Evolutionary conservation across 1,140 invertebrate genomes (phyloP), one percentile per base, ranked within the genome.

Genomic region (Archivesica marissinica): DNA sequence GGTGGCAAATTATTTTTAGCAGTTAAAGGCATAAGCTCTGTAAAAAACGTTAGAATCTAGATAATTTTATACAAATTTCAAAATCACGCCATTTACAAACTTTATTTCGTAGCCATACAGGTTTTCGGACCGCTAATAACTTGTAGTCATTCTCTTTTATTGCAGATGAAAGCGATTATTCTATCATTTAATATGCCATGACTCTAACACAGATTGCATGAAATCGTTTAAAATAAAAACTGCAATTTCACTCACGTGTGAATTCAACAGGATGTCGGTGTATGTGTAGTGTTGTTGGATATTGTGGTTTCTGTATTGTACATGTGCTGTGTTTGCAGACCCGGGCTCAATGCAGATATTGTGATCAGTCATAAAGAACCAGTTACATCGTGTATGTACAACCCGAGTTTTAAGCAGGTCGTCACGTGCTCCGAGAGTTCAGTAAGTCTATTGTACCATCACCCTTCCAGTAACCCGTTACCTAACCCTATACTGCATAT

Each of bases 321-420:
- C 17, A 15, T 2, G 3, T 11, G 11, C 23, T 56, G n/a, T 86
- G 35, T 56, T 78, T 89, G 23, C 88, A 94, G 93, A 86, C 88
- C 92, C 17, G 75, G 86, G 33, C 79, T 92, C 23, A 91, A 93
- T 86, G 89, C 92, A 54, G 93, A 94, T 75, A 92, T 94, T 23
- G 89, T 91, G 17, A 86, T 93, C 41, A 93, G 92, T 28, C 94
- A 94, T 83, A 93, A 92, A 84, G 93, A 94, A 70, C 92, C 93
- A n/a, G 91, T 94, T 0, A 92, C 91, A 7, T 92, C 90, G 82
- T 89, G 90, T 86, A 90, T 91, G 83, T 94, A 93, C 87, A 94
- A 94, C 80, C 87, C 90, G 13, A 89, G 88, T 54, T 94, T 94
- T 76, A 94, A 93, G 72, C 93, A 94, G 87, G 88, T 94, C 50